Conservation (phyloP, 2,113 vertebrate species). For the Trematomus loennbergii region DNA sequence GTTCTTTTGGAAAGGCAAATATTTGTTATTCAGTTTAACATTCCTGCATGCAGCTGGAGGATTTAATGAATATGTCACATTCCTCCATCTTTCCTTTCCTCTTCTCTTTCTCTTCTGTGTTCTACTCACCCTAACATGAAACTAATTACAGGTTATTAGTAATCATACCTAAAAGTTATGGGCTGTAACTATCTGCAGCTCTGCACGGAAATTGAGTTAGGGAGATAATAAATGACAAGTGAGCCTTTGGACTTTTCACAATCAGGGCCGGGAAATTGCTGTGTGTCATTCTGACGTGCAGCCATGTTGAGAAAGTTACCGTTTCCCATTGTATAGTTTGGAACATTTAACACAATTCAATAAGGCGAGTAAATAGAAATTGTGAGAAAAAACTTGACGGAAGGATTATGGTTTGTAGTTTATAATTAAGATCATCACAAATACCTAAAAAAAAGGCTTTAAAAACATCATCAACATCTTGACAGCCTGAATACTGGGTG, state of each 20-base stretch:
- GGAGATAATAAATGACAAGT: conserved; percentile 62
- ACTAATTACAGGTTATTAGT: conserved; percentile 77
- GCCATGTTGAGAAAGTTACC: conserved; percentile 21
- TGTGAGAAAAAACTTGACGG: conserved; percentile 25
- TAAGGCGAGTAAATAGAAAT: conserved; percentile 26
- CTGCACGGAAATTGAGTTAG: conserved; percentile 59
- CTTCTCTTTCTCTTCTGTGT: neutral
- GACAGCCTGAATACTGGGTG: conserved; percentile 8
- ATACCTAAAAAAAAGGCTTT: conserved; percentile 10
- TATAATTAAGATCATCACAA: conserved; percentile 23
- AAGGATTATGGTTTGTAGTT: conserved; percentile 8
- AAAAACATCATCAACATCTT: conserved; percentile 35
- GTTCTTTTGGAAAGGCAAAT: conserved; percentile 40
- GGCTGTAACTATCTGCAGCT: conserved; percentile 65
- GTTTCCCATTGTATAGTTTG: conserved; percentile 19
- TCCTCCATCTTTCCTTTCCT: conserved; percentile 13
- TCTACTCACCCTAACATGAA: conserved; percentile 25
- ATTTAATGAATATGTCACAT: conserved; percentile 8
- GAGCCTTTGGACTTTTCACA: conserved; percentile 27
- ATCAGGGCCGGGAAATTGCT: conserved; percentile 23
- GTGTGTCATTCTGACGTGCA: conserved; percentile 30
- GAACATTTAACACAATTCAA: neutral
- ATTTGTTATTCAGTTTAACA: conserved; percentile 53
- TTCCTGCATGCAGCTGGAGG: conserved; percentile 33
- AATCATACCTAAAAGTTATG: conserved; percentile 75